Evolutionary conservation across 2,797 vertebrate genomes (phyloP).

Genomic region (Synaphobranchus kaupii): DNA sequence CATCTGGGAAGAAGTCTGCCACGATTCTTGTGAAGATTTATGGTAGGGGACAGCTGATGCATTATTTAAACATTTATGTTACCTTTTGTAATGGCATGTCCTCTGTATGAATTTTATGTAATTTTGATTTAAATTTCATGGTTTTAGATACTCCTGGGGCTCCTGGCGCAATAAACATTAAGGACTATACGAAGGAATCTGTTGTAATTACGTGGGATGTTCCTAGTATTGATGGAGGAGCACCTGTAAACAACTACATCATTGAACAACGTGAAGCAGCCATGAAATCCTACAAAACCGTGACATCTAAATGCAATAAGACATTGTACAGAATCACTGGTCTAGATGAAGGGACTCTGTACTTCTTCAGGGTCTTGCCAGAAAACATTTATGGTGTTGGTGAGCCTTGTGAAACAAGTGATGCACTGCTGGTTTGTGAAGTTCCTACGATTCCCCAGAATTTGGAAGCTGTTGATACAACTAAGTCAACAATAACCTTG

Average conservation of each 20-base stretch:
- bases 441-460: constrained; percentile 88
- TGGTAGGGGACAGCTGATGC: constrained; percentile 73
- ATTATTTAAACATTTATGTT: background rate
- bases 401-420: constrained; percentile 89
- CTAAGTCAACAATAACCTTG: constrained; percentile 86
- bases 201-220: constrained; percentile 98
- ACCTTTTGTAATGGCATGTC: background rate
- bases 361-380: constrained; percentile 96
- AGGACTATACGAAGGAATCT: constrained; percentile 95
- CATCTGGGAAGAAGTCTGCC: constrained; percentile 92
- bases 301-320: constrained; percentile 95
- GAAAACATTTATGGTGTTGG: constrained; percentile 98
- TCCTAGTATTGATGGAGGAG: constrained; percentile 89
- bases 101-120: background rate
- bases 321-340: constrained; percentile 89
- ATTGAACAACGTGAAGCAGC: constrained; percentile 94
- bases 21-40: constrained; percentile 94
- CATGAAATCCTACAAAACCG: constrained; percentile 97
- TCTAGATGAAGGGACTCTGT: constrained; percentile 86
- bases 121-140: background rate
- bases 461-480: constrained; percentile 84
- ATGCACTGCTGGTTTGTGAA: constrained; percentile 90
- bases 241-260: constrained; percentile 95
- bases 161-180: constrained; percentile 86
- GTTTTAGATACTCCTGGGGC: constrained; percentile 92